phyloP scores from a whole-genome alignment of 2,888 invertebrate species.

The Parochlus steinenii region DNA sequence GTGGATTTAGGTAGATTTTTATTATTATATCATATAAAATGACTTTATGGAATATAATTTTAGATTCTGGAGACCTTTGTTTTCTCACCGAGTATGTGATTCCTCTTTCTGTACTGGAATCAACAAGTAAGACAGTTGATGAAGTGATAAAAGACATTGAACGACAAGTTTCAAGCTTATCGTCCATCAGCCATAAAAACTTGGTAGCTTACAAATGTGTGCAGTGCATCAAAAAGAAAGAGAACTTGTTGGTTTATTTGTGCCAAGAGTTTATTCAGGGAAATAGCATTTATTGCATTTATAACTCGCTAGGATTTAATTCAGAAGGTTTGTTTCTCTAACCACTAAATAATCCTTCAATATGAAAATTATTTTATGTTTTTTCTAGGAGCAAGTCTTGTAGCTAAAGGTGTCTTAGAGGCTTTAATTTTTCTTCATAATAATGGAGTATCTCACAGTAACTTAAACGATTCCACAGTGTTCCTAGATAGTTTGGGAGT shows the following conservation, averaged over 20 bases:
- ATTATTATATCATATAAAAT: too few species aligned
- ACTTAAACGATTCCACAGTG: constrained; percentile 57
- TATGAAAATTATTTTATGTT: too few species aligned
- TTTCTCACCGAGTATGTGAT: constrained; percentile 64
- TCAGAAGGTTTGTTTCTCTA: constrained; percentile 34
- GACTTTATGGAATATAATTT: too few species aligned
- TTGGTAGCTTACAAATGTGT: constrained; percentile 62
- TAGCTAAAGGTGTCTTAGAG: constrained; percentile 54
- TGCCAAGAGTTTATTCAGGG: constrained; percentile 49
- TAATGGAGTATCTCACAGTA: constrained; percentile 67
- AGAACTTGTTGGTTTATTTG: constrained; percentile 45
- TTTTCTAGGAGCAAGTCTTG: constrained; percentile 27
- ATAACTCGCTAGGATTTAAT: constrained; percentile 27
- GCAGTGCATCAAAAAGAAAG: constrained; percentile 41
- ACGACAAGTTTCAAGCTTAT: constrained; percentile 57
- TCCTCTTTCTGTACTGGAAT: constrained; percentile 28
- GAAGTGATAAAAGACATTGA: constrained; percentile 40
- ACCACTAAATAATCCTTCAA: too few species aligned
- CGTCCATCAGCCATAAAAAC: constrained; percentile 51
- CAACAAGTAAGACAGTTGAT: constrained; percentile 27
- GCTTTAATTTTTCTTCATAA: constrained; percentile 66
- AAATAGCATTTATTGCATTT: constrained; percentile 26
- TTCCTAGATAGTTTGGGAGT: constrained; percentile 50
- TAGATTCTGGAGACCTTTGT: constrained; percentile 53
- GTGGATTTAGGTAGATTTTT: constrained; percentile 56